Base-by-base conservation (phyloP, 2,888 invertebrate genomes). In the Sesia apiformis region DNA sequence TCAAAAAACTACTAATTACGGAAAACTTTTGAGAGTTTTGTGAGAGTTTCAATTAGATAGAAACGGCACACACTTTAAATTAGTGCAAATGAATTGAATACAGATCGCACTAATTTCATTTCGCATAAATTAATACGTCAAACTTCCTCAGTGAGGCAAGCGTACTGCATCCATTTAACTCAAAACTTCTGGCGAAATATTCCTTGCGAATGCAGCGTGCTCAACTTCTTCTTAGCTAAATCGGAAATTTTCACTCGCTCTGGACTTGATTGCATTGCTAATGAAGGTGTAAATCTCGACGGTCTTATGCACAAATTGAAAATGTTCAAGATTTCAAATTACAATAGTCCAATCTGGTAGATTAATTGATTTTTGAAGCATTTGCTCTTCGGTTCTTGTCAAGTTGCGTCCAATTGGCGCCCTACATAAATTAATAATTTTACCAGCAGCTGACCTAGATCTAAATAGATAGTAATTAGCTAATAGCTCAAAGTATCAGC, bases 231-330 rank as follows among this genome's bases (percentile, higher is more conserved):
- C 72, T 71, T 67, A 61, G 64, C 63, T 59, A 66, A 72, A 76
- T 76, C 68, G 74, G 67, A 74, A 73, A 72, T 73, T 72, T 72
- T 72, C 68, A 63, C 63, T 68, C 65, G 63, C 58, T 63, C 63
- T 63, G 60, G 57, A 63, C 66, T 67, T 74, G 72, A 80, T 82
- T 79, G 79, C 77, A 79, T 77, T 74, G 70, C 71, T 80, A 81
- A 82, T 81, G 81, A 81, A 78, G 73, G 71, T 71, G 74, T 70
- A 66, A 76, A 69, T 71, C 68, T 62, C 62, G 56, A 57, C 58
- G 62, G 68, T 74, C 76, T 74, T 72, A 72, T 74, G 74, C 70
- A 69, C 67, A 74, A 77, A 80, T 80, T 78, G 73, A 72, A 79
- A 81, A 76, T 71, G 70, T 69, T 71, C 63, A 57, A 54, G 58